A percentile compares a stretch with the other conserved stretches of the same genome.
Evolutionary conservation across 1,140 invertebrate species (phyloP).

Genomic region (Drosophila fuyamai): DNA sequence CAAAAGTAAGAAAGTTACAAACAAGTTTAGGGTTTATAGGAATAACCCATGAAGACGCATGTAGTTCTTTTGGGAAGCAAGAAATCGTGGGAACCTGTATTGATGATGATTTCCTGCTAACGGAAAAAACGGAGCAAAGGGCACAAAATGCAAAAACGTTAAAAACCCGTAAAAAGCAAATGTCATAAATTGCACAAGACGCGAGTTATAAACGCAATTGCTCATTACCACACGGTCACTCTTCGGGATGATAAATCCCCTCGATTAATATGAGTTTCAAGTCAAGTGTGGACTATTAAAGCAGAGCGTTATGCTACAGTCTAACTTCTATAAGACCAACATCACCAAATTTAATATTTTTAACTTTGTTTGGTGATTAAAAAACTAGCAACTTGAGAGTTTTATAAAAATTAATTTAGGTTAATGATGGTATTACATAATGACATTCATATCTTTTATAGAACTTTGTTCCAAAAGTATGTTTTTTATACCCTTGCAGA

Average conservation of each 20-base stretch:
- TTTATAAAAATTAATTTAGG: background rate
- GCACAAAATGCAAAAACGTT: constrained; percentile 20
- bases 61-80: constrained; percentile 11
- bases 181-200: constrained; percentile 64
- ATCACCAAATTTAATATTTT: background rate
- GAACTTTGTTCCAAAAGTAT: background rate
- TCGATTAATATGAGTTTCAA: constrained; percentile 56
- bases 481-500: too few relatives aligned
- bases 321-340: background rate
- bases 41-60: background rate
- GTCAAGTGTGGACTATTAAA: constrained; percentile 46
- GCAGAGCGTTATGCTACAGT: constrained; percentile 13
- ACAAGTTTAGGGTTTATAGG: constrained; percentile 7
- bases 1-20: constrained; percentile 4
- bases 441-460: background rate
- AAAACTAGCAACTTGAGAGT: background rate
- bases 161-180: constrained; percentile 43
- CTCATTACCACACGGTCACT: constrained; percentile 56
- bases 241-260: constrained; percentile 46
- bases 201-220: constrained; percentile 38
- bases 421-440: background rate
- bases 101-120: constrained; percentile 35
- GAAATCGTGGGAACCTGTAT: constrained; percentile 38
- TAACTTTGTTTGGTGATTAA: background rate
- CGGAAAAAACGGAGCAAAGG: constrained; percentile 10